Base-by-base conservation (phyloP, 2,888 invertebrate species). In the Tetrapedia diversipes region DNA sequence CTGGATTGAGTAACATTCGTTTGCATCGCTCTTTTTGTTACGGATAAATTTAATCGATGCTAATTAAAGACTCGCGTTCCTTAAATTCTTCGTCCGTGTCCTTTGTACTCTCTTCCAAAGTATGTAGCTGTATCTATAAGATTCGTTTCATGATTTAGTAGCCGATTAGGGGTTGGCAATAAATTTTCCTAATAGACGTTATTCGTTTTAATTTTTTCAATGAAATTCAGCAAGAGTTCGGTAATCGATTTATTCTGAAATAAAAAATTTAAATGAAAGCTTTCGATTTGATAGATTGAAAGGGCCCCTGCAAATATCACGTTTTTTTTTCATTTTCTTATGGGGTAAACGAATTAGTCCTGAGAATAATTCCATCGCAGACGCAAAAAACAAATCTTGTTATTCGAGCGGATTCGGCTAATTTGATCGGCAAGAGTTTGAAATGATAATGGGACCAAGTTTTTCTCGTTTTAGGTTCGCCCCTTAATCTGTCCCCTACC, bases 351-450 rank as follows among this genome's bases (percentile, higher is more conserved):
- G 66, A 80, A 86, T 86, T 79, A 83, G 80, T 70, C 81, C 24
- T 32, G 47, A 78, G 83, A 82, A 86, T 86, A 81, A 88, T 86
- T 81, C 73, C 79, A 43, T 70, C 69, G 54, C 60, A 49, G 54
- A 54, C 56, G 63, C 54, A 54, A 77, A 85, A 86, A 88, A 86
- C 86, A 87, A 85, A 85, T 84, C 82, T 86, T 83, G 82, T 86
- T 86, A 84, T 84, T 82, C 78, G 64, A 63, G 56, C 37, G 78
- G 77, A 78, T 76, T 77, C 45, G 66, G 65, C 79, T 87, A 86
- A 89, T 87, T 87, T 81, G 82, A 87, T 88, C 81, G 84, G 76
- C 71, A 67, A 69, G 71, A 78, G 86, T 85, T 85, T 83, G 81
- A 85, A 86, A 88, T 87, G 86, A 81, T 86, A 88, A 88, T 85